A percentile compares a stretch with the other conserved stretches of the same genome.
phyloP scores from a whole-genome alignment of 2,113 vertebrate species.

The Todiramphus chloris region DNA sequence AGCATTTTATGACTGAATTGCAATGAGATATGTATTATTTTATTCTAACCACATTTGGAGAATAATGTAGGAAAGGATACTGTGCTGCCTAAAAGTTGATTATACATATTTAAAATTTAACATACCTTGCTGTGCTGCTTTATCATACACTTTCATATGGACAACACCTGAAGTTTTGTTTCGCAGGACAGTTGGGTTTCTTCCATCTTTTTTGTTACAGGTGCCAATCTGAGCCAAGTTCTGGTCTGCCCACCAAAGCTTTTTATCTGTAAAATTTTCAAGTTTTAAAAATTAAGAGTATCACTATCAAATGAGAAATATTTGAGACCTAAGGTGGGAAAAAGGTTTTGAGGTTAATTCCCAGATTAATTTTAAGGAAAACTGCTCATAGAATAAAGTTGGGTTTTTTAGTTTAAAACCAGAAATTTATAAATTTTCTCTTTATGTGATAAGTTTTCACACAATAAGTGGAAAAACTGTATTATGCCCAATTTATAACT shows the following conservation, averaged over 20 bases:
- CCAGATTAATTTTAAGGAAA: neutral
- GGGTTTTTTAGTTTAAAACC: neutral
- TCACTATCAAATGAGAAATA: neutral
- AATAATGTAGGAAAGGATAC: neutral
- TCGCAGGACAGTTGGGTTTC: constrained; percentile 82
- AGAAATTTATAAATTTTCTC: neutral
- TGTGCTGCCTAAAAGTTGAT: neutral
- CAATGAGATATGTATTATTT: neutral
- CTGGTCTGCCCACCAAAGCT: constrained; percentile 98
- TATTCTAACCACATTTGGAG: neutral
- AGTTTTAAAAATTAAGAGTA: neutral
- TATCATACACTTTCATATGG: constrained; percentile 98
- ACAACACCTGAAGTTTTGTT: constrained; percentile 94
- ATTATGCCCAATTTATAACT: neutral
- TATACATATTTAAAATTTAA: neutral
- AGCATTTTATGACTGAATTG: neutral
- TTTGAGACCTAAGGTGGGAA: neutral
- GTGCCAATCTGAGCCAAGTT: constrained; percentile 91
- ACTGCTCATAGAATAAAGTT: neutral
- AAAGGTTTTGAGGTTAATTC: neutral
- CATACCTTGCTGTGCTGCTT: constrained; percentile 91
- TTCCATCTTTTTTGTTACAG: constrained; percentile 91
- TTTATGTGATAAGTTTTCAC: neutral
- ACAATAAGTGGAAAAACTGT: neutral
- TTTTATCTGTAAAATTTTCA: constrained; percentile 81